Base-by-base conservation (phyloP, 2,888 invertebrate species). In the Piscicola geometra region DNA sequence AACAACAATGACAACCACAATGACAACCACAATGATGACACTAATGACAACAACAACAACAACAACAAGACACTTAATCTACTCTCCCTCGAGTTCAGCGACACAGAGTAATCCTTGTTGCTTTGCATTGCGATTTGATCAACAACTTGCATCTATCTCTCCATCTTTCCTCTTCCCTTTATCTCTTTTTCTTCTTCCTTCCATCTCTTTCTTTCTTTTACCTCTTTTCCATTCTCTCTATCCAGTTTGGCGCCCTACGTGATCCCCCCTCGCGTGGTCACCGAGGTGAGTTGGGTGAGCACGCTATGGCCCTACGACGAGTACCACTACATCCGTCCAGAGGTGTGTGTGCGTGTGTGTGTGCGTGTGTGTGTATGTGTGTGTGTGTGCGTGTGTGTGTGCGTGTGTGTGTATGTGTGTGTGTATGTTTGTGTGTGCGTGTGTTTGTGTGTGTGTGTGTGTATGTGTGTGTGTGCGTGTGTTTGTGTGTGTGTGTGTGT, bases 1-100 rank as follows among this genome's bases (percentile, higher is more conserved):
- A n/a, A n/a, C n/a, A n/a, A n/a, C n/a, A n/a, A n/a, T n/a, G n/a
- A n/a, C n/a, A n/a, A n/a, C n/a, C n/a, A n/a, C n/a, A n/a, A n/a
- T n/a, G n/a, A n/a, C n/a, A n/a, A n/a, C n/a, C n/a, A n/a, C n/a
- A n/a, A n/a, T n/a, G n/a, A n/a, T n/a, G n/a, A n/a, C n/a, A n/a
- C n/a, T n/a, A n/a, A n/a, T n/a, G n/a, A n/a, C n/a, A n/a, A n/a
- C n/a, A n/a, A n/a, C n/a, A n/a, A n/a, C 35, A n/a, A 30, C 25
- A 76, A 28, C 28, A 32, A 71, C 15, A 36, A 64, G 35, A 64
- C 66, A 30, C 71, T 76, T 41, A 76, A 76, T 47, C 41, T 76
- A 15, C 41, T 76, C n/a, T 71, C 71, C 21, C 66, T 76, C 15
- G 76, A 76, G 71, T 76, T 76, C 64, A 76, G 76, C 50, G 64